These are phyloP conservation scores for Melanotus villosus DNA, from an alignment of 2,888 invertebrate genomes.

Conservation along the genomic window DNA sequence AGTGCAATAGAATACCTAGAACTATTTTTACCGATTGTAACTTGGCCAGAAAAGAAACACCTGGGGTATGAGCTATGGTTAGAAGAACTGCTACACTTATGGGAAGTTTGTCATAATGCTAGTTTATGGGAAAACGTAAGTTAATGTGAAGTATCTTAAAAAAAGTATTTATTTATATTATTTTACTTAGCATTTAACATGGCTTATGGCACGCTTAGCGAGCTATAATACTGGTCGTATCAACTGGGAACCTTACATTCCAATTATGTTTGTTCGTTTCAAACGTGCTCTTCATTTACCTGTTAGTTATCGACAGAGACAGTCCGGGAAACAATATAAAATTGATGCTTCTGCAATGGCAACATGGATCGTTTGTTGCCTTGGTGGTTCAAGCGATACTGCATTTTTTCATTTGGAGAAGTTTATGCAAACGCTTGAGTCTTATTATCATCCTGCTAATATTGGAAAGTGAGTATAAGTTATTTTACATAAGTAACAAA, in stretches of 20 bases:
- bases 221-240: constrained; percentile 84
- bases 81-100: constrained; percentile 82
- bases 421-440: constrained; percentile 86
- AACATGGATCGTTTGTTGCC: constrained; percentile 74
- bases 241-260: constrained; percentile 89
- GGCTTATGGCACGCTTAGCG: constrained; percentile 82
- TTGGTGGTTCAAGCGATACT: constrained; percentile 77
- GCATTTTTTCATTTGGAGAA: constrained; percentile 82
- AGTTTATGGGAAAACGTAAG: constrained; percentile 77
- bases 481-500: no score
- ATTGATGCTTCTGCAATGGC: constrained; percentile 70
- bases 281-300: constrained; percentile 84
- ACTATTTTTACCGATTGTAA: constrained; percentile 83
- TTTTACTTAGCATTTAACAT: constrained; percentile 75
- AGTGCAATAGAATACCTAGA: constrained; percentile 76
- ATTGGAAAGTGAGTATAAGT: constrained; percentile 70
- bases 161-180: neutral
- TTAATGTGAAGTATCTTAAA: neutral
- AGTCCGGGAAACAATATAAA: constrained; percentile 71
- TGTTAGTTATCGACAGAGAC: constrained; percentile 80
- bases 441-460: constrained; percentile 93
- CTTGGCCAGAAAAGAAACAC: constrained; percentile 75
- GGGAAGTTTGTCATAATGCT: constrained; percentile 83
- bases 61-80: constrained; percentile 85
- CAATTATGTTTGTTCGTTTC: constrained; percentile 82